Evolutionary conservation across 2,113 vertebrate genomes (phyloP).

Genomic region (Psittacula cyanocephala): DNA sequence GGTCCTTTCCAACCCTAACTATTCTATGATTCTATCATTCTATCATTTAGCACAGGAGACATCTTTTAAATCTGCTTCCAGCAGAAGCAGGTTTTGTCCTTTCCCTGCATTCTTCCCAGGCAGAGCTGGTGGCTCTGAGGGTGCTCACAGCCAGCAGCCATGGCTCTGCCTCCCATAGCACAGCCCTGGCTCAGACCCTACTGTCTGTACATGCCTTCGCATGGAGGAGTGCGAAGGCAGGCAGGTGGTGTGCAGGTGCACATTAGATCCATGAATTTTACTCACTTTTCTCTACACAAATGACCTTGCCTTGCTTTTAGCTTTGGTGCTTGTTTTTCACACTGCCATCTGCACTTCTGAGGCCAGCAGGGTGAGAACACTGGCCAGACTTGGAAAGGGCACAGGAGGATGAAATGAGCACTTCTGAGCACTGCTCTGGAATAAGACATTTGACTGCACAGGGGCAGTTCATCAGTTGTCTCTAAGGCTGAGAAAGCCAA

Average conservation of each 20-base stretch:
- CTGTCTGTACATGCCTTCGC: neutral
- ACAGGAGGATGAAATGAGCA: neutral
- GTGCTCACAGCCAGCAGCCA: rapidly evolving
- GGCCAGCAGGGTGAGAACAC: neutral
- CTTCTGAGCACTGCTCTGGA: neutral
- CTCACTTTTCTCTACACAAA: neutral
- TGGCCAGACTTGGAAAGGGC: neutral
- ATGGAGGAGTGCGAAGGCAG: neutral
- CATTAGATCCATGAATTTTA: neutral
- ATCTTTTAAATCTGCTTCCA: neutral
- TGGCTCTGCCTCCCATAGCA: neutral
- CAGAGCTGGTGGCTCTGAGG: neutral
- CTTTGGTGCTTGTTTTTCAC: neutral
- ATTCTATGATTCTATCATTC: too few relatives aligned
- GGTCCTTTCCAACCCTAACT: too few relatives aligned
- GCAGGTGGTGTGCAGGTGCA: neutral
- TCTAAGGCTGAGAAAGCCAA: neutral
- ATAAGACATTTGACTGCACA: neutral
- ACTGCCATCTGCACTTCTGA: neutral
- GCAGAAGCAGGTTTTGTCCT: neutral
- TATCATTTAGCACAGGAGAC: neutral
- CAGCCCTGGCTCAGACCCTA: rapidly evolving
- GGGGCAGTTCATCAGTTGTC: neutral
- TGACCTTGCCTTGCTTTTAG: neutral
- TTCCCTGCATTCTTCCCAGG: neutral